Conservation (phyloP, 2,113 vertebrate species). For the Monopterus albus region DNA sequence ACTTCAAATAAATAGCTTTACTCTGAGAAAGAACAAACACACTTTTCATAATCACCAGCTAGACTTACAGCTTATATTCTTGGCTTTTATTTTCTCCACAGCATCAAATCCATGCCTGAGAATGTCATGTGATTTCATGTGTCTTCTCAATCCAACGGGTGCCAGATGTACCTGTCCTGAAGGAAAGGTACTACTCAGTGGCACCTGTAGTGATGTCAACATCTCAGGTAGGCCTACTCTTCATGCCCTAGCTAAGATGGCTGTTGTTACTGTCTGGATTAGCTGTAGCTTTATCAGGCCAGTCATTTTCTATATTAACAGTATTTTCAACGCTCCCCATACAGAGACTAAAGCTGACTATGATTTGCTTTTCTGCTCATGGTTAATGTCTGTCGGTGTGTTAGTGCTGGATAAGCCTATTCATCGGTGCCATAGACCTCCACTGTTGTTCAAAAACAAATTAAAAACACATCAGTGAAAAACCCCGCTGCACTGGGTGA, state of each 20-base stretch:
- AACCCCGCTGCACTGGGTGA: too few species aligned
- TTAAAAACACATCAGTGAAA: too few species aligned
- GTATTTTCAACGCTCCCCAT: too few species aligned
- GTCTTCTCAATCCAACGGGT: slow-evolving; percentile 93
- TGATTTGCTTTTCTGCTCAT: too few species aligned
- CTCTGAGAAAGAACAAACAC: slow-evolving; percentile 9
- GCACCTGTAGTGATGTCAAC: slow-evolving; percentile 89
- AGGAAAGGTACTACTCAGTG: slow-evolving; percentile 92
- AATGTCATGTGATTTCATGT: slow-evolving; percentile 94
- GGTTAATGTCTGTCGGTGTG: too few species aligned
- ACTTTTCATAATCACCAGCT: slow-evolving; percentile 13
- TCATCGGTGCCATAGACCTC: too few species aligned
- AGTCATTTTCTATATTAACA: too few species aligned
- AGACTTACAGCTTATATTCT: slow-evolving; percentile 18
- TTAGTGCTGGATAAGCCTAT: too few species aligned
- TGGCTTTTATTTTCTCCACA: slow-evolving; percentile 61
- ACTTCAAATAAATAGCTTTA: slow-evolving; percentile 40
- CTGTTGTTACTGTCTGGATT: not conserved
- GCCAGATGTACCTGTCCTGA: slow-evolving; percentile 94
- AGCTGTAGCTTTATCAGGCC: not conserved
- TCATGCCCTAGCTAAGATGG: too few species aligned
- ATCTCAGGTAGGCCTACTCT: slow-evolving; percentile 83
- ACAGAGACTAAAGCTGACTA: too few species aligned
- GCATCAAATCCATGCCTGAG: slow-evolving; percentile 92
- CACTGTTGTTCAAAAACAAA: too few species aligned